A percentile compares a stretch with the other conserved stretches of the same genome.
phyloP scores from a whole-genome alignment of 2,797 vertebrate species.

The Crocodylus rhombifer region DNA sequence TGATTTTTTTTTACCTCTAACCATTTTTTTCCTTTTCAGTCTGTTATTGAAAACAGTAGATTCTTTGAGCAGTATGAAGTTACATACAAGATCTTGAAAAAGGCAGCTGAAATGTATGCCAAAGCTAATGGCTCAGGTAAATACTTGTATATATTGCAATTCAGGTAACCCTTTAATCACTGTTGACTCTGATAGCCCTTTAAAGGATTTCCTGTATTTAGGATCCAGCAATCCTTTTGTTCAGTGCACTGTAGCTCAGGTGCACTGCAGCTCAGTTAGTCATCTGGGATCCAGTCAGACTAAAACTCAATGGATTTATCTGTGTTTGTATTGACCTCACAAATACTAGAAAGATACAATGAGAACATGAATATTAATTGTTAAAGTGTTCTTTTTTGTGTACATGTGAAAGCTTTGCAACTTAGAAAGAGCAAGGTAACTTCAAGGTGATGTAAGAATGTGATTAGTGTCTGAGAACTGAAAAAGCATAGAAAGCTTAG shows the following conservation, averaged over 20 bases:
- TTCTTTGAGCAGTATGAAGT: slow-evolving; percentile 98
- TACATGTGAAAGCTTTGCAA: no score
- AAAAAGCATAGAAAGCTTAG: no score
- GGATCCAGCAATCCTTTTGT: not conserved
- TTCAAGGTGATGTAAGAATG: no score
- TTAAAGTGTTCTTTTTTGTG: not conserved
- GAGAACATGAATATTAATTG: not conserved
- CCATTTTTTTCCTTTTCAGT: slow-evolving; percentile 76
- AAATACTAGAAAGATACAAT: not conserved
- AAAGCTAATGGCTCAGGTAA: slow-evolving; percentile 95
- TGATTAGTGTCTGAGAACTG: no score
- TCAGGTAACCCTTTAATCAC: not conserved
- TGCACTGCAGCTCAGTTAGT: not conserved
- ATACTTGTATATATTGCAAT: not conserved
- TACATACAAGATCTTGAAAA: slow-evolving; percentile 91
- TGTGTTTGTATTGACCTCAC: not conserved
- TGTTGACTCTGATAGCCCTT: not conserved
- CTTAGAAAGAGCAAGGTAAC: not conserved
- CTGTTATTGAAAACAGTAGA: slow-evolving; percentile 94
- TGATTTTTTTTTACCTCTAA: not conserved
- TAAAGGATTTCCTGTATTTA: not conserved
- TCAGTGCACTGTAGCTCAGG: not conserved
- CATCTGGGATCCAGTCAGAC: not conserved
- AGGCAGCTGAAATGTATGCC: slow-evolving; percentile 92
- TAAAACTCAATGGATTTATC: not conserved